Base-by-base conservation (phyloP, 2,113 vertebrate species). In the Thermophis baileyi region DNA sequence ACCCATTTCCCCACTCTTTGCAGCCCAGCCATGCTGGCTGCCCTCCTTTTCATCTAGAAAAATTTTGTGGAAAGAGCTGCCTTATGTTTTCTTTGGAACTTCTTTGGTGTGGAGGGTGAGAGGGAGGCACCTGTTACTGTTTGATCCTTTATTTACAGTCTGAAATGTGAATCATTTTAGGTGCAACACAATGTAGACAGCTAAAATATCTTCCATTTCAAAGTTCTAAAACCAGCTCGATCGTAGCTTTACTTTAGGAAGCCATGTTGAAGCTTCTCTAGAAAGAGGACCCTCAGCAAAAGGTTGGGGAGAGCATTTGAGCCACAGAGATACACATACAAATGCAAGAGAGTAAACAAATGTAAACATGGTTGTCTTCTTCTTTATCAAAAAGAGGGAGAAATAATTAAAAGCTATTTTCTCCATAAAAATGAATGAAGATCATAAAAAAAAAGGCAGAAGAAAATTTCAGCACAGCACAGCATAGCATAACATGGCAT, bases 51-150 rank as follows among this genome's bases (percentile, higher is more conserved):
- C n/a, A 18, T 74, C 69, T 74, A 20, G 69, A 74, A 74, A 74
- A 74, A 8, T 0, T 0, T 74, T 40, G 16, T 1, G 0, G 69
- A 20, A 40, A 16, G n/a, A 40, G 16, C 16, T 35, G n/a, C 16
- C 16, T 74, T 7, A 40, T 74, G n/a, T 7, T 40, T 40, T 35
- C 16, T 74, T 20, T 18, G n/a, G 6, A 35, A 40, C 69, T 35
- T 18, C n/a, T 18, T 74, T 40, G 16, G 69, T 40, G n/a, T 40
- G n/a, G 69, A 35, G 6, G 16, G 2, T 40, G n/a, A 40, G 6
- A 74, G 3, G 30, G 11, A n/a, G 60, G 6, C n/a, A 2, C 14
- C 69, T 20, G n/a, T 16, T 18, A 20, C n/a, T 35, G 6, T 74
- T 35, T 74, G n/a, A 40, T 3, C n/a, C 16, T 20, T 74, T 74